Base-by-base conservation (phyloP, 2,888 invertebrate genomes). In the Seira musarum region DNA sequence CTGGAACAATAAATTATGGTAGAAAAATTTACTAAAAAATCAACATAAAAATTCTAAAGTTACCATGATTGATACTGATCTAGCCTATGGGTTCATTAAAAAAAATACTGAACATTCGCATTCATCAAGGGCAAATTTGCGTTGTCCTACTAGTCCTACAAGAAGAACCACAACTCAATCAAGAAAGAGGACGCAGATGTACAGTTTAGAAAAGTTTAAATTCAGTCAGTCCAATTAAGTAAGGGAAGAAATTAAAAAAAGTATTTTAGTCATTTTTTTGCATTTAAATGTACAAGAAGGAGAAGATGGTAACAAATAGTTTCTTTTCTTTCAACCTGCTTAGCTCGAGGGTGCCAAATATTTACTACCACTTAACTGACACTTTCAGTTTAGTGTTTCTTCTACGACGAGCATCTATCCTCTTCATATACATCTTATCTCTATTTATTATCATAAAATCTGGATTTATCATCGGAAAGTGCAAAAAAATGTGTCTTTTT, bases 381-480 rank as follows among this genome's bases (percentile, higher is more conserved):
- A 40, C 40, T 40, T 40, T 40, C 40, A 40, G 40, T 40, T 40
- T 40, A 40, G 13, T 8, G 13, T 8, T 22, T 49, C 19, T 60
- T 46, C 22, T 22, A 8, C 40, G 6, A 8, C 40, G 6, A 40
- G 6, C 6, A 3, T 63, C 63, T 21, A 17, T 22, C 19, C 22
- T 65, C 25, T 35, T 49, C 49, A 21, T 21, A 17, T 35, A 40
- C 40, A 40, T 63, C 24, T 63, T 46, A 71, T 46, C 63, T 63
- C 71, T 64, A 21, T 40, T 40, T 64, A 73, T 65, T 65, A 73
- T 73, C 73, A 65, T 73, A 40, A 40, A 8, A 73, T 73, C 73
- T 65, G 65, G 65, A 73, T 64, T 73, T 73, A 64, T 53, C 73
- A 65, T 53, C 65, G 65, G 30, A 22, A 72, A 57, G 21, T 35